Conservation (phyloP, 2,888 invertebrate genomes). For the Perdita meconis region DNA sequence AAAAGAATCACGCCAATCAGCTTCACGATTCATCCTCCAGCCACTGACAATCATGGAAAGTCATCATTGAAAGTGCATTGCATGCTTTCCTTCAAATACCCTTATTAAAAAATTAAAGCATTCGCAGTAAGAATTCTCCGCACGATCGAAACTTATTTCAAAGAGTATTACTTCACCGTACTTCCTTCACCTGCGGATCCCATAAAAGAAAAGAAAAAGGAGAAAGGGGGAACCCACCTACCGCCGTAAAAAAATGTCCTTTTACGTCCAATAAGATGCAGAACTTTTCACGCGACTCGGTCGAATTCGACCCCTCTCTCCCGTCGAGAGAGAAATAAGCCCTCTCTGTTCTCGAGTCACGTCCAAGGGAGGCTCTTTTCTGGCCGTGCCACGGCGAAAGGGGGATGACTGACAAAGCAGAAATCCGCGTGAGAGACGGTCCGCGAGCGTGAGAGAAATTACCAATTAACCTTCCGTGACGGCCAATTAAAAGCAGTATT, state of each 20-base stretch:
- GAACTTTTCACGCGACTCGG: slow-evolving; percentile 9
- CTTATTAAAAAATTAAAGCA: no score
- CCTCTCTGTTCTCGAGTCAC: slow-evolving; percentile 33
- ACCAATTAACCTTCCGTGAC: slow-evolving; percentile 53
- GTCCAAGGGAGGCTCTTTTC: slow-evolving; percentile 34
- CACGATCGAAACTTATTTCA: not conserved
- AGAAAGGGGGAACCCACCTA: no score
- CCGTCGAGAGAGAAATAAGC: not conserved
- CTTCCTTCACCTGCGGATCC: no score
- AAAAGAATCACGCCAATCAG: no score
- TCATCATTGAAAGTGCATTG: no score
- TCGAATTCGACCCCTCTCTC: slow-evolving; percentile 8
- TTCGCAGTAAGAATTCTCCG: not conserved
- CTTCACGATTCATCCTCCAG: no score
- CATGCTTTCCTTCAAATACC: no score
- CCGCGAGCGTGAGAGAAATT: slow-evolving; percentile 58
- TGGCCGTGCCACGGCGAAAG: slow-evolving; percentile 23
- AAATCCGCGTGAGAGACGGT: slow-evolving; percentile 61
- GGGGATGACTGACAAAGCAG: slow-evolving; percentile 58
- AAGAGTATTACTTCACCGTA: not conserved
- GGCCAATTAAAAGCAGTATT: slow-evolving; percentile 45
- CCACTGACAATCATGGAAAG: not conserved
- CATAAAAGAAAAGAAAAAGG: no score
- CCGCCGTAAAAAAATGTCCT: not conserved
- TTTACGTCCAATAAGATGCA: not conserved